phyloP scores from a whole-genome alignment of 2,888 invertebrate species.

The Agrotis clavis region DNA sequence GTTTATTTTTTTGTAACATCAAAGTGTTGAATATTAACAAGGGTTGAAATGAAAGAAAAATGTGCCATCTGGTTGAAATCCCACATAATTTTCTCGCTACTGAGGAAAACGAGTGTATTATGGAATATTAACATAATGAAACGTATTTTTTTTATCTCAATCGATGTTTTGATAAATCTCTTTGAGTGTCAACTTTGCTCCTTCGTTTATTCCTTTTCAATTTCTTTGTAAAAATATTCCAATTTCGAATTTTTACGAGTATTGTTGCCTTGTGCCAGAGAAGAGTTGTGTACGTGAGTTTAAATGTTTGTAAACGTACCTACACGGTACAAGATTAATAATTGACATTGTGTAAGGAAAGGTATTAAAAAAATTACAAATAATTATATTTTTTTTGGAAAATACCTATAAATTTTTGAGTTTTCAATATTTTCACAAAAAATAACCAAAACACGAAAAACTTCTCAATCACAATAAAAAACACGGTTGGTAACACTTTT shows the following conservation, averaged over 20 bases:
- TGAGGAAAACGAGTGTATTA: conserved; percentile 11
- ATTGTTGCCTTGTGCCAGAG: too few species aligned
- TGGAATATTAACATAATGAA: conserved; percentile 12
- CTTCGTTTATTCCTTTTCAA: conserved; percentile 2
- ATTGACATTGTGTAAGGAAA: too few species aligned
- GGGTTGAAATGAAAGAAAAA: conserved; percentile 35
- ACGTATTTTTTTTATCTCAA: conserved; percentile 11
- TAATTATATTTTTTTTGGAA: too few species aligned
- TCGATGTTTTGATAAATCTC: conserved; percentile 25
- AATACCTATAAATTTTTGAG: neutral
- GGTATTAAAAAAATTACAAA: too few species aligned
- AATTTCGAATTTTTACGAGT: neutral
- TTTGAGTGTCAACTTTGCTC: neutral
- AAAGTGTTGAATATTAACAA: conserved; percentile 59
- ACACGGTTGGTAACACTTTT: conserved; percentile 64
- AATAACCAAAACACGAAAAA: neutral
- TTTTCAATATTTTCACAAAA: neutral
- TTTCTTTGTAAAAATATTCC: neutral
- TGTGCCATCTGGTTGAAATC: conserved; percentile 41
- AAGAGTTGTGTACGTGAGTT: too few species aligned
- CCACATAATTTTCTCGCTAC: conserved; percentile 35
- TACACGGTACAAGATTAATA: too few species aligned
- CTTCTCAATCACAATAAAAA: conserved; percentile 18
- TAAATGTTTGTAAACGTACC: too few species aligned
- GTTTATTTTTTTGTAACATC: conserved; percentile 33